Evolutionary conservation across 92 coral and sea anemone genomes (phyloP).

Genomic region (Phenganax marumi): DNA sequence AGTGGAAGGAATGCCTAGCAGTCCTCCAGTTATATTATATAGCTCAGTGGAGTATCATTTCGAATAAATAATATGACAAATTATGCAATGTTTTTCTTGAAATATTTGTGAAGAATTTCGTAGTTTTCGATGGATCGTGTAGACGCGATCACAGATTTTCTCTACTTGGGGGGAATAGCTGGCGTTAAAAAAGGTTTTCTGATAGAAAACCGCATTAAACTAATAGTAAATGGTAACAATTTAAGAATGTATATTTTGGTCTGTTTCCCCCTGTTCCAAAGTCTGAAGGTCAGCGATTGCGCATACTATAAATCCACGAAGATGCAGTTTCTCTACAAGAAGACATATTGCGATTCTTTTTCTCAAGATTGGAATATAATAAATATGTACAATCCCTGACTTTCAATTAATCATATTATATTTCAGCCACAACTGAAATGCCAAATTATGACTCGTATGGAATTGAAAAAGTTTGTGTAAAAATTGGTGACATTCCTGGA

Average conservation of each 20-base stretch:
- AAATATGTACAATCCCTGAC: not conserved
- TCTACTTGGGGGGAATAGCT: slow-evolving; percentile 71
- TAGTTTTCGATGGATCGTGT: not conserved
- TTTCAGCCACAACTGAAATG: slow-evolving; percentile 64
- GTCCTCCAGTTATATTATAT: too few relatives aligned
- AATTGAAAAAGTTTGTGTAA: slow-evolving; percentile 63
- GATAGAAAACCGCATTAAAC: slow-evolving; percentile 65
- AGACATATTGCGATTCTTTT: too few relatives aligned
- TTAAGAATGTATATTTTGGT: not conserved
- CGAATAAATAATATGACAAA: too few relatives aligned
- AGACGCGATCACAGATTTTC: slow-evolving; percentile 74
- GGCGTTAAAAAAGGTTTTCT: slow-evolving; percentile 76
- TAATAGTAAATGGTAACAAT: slow-evolving; percentile 66
- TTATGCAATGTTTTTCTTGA: too few relatives aligned
- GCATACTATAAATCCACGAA: too few relatives aligned
- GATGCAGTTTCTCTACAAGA: too few relatives aligned
- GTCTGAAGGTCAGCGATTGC: too few relatives aligned
- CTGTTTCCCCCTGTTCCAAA: too few relatives aligned
- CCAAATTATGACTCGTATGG: slow-evolving; percentile 59
- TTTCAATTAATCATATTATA: not conserved
- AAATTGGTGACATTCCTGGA: slow-evolving; percentile 66
- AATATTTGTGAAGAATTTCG: not conserved
- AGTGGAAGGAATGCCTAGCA: too few relatives aligned
- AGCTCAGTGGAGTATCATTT: too few relatives aligned
- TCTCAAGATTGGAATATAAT: not conserved